phyloP scores from a whole-genome alignment of 2,113 vertebrate genomes.

The Actenoides hombroni region DNA sequence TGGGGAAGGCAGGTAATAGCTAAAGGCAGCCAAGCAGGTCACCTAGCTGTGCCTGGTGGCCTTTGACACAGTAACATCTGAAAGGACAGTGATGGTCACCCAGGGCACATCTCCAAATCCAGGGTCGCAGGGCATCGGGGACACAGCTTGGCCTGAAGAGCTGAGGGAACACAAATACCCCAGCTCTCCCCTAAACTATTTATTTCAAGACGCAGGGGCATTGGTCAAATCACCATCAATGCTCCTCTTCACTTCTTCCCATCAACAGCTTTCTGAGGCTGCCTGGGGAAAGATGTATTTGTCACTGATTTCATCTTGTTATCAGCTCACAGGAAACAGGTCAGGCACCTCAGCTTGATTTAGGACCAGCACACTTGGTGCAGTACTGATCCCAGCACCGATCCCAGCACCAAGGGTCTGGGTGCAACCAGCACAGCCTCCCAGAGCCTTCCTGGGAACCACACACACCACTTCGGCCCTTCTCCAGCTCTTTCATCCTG shows the following conservation, averaged over 20 bases:
- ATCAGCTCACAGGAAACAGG: neutral
- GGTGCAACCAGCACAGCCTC: fast-evolving
- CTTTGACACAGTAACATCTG: neutral
- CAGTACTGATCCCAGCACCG: too few species aligned
- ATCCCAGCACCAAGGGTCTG: neutral
- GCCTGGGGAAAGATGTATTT: neutral
- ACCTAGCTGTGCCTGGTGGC: neutral
- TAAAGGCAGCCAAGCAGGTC: neutral
- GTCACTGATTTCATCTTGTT: neutral
- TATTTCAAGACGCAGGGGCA: neutral
- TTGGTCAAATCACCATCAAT: neutral
- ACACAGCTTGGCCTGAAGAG: neutral
- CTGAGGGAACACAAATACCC: neutral
- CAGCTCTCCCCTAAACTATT: neutral
- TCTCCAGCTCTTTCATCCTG: neutral
- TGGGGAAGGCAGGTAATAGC: neutral
- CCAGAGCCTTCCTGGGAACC: neutral
- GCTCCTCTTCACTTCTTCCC: neutral
- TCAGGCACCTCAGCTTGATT: neutral
- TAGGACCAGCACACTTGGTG: neutral
- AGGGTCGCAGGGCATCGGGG: neutral
- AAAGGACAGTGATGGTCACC: neutral
- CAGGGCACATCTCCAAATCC: neutral
- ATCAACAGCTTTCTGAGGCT: neutral
- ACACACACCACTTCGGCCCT: neutral